Base-by-base conservation (phyloP, 2,888 invertebrate species). In the Heliconius charithonia region DNA sequence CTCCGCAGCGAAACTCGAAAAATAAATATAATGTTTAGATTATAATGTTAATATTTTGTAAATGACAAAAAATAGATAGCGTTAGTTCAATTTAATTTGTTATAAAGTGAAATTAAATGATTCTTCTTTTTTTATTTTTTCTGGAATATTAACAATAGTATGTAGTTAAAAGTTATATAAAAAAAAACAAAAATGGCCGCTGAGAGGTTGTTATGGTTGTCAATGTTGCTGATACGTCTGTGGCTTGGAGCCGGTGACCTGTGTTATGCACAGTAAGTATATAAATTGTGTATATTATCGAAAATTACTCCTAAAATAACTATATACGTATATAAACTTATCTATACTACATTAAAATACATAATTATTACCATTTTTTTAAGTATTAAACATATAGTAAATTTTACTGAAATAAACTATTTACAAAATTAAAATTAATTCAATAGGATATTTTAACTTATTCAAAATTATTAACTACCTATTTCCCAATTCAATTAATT, bases 221-320 rank as follows among this genome's bases (percentile, higher is more conserved):
- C 90, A 10, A 93, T 92, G 32, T 91, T 90, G 74, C 87, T 93
- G 65, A 86, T 94, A 51, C 89, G 92, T 27, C 86, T 95, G 1
- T 93, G 94, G 92, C 87, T 95, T 27, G 92, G 92, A 63, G 94
- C 95, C 19, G 91, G 95, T 3, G 95, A 95, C 81, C 85, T 95
- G 10, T 95, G 95, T 83, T 94, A 94, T 84, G 94, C 95, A 78
- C 95, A 95, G 95, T 95, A 89, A 94, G 95, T 93, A 77, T 74
- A 63, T 45, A 74, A 65, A 41, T 74, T 29, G 45, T 63, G 4
- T 63, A 41, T 45, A 67, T 32, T 22, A 22, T 37, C n/a, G 10
- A 22, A 66, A 66, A 37, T 66, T 66, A 66, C 22, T 22, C 10
- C 37, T 32, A 32, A 66, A 16, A 63, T 16, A 63, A 27, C 2